Base-by-base conservation (phyloP, 2,113 vertebrate genomes). In the Sinocyclocheilus maitianheensis region DNA sequence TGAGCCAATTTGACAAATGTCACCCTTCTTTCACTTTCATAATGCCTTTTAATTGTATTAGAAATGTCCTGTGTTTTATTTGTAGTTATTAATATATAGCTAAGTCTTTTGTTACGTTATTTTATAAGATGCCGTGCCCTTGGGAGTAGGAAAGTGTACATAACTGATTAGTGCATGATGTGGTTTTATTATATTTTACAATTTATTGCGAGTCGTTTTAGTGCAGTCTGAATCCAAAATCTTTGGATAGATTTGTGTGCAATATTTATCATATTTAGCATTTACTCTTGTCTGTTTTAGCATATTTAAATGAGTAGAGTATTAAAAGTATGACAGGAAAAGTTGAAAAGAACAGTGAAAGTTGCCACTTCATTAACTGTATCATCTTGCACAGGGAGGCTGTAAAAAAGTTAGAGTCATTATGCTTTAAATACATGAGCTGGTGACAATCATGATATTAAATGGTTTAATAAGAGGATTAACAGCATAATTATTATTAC, bases 361-460 rank as follows among this genome's bases (percentile, higher is more conserved):
- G 13, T 30, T 48, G 13, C 16, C 18, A 8, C 79, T 18, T 67
- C 62, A 81, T 81, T 81, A 81, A 81, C 14, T 67, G 11, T 12
- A 60, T 78, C 77, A 7, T 34, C 9, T 18, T 79, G 55, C 3
- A 12, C 58, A 46, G 13, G 11, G 58, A 81, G 62, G 79, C 62
- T 51, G 62, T 37, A 63, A 80, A 46, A 81, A 65, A 22, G 37
- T 62, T 80, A 6, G 8, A 16, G 37, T 51, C 22, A 80, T 67
- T 67, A 81, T 81, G 62, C 7, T 63, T 63, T 63, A 63, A 80
- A 80, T 80, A 80, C 34, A 80, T 63, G 77, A 63, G 77, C 37
- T 63, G 13, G 55, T 63, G 30, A 60, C 16, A 22, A 18, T 37
- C 40, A 79, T 22, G 12, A 34, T 34, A 34, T 34, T 34, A 34